Base-by-base conservation (phyloP, 92 coral and sea anemone genomes). In the Siderastrea radians region DNA sequence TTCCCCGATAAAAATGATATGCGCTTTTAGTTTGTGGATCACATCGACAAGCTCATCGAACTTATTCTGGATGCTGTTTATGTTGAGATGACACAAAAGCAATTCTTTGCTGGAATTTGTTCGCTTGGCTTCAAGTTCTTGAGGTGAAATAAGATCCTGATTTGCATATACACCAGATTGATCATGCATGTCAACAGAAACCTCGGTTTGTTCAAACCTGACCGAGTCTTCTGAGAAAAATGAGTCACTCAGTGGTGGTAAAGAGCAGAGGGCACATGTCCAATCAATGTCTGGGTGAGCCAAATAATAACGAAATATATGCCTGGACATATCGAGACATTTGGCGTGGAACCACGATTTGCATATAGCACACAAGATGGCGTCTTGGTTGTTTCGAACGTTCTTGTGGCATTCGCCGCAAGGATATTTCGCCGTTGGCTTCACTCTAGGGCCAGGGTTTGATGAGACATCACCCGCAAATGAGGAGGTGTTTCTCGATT, bases 341-440 rank as follows among this genome's bases (percentile, higher is more conserved):
- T 50, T 85, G 10, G 83, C 89, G 77, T 85, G 89, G 10, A 54
- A 75, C 83, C 89, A 85, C 12, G n/a, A 8, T 0, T 60, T 67
- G 72, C 88, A 84, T 19, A 43, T 47, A 8, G 72, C 8, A 50
- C 81, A 73, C 72, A 87, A 87, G 49, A 79, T 87, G 91, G 90
- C 90, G 82, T 85, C 89, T 68, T 86, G 90, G 72, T 77, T 86
- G 72, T 78, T 77, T 54, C 71, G 69, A 13, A 77, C 90, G 10
- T 58, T 60, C 72, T 55, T 68, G 11, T 60, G 38, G 68, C 90
- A 78, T 78, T 86, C 90, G 3, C 80, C 75, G 59, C 90, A 87
- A 8, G 86, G 91, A 62, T 79, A 80, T 63, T 87, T 87, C 64
- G 90, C 38, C 58, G 44, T 61, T 45, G 78, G 57, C 69, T 77